A percentile compares a stretch with the other conserved stretches of the same genome.
These are phyloP conservation scores for Pseudorhiza aurosa DNA, from an alignment of 30 jellyfish, hydroid and myxozoan genomes.

Conservation along the genomic window DNA sequence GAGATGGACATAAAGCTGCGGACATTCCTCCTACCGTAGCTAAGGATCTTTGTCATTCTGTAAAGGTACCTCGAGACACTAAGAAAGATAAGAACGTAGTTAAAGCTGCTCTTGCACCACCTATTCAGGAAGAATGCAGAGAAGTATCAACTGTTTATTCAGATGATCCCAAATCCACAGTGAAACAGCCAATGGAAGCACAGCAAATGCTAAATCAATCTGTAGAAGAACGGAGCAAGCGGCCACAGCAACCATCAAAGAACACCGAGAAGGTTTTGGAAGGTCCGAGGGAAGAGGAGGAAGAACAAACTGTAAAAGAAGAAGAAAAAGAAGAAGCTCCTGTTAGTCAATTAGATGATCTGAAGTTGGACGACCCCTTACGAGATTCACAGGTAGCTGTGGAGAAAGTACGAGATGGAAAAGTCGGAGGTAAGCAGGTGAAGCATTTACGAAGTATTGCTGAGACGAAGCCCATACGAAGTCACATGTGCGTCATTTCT, in stretches of 20 bases:
- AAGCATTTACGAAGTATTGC: not conserved
- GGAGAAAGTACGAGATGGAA: not conserved
- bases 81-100: not conserved
- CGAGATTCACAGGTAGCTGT: not conserved
- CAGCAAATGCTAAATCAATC: not conserved
- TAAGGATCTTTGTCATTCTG: slow-evolving; percentile 20
- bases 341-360: too few species aligned
- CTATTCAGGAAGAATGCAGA: not conserved
- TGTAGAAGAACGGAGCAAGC: not conserved
- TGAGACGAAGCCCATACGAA: not conserved
- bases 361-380: too few species aligned
- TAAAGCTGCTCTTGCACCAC: not conserved
- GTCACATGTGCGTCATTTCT: not conserved
- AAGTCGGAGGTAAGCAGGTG: not conserved
- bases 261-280: not conserved
- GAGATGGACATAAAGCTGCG: slow-evolving; percentile 24
- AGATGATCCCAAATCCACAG: too few species aligned
- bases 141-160: not conserved
- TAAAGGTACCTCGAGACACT: not conserved
- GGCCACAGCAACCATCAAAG: not conserved
- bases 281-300: not conserved
- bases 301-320: too few species aligned
- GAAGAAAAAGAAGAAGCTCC: too few species aligned
- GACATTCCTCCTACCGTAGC: not conserved
- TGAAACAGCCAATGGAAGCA: not conserved